These are phyloP conservation scores for Bombycilla garrulus DNA, from an alignment of 2,113 vertebrate genomes.

Conservation along the genomic window DNA sequence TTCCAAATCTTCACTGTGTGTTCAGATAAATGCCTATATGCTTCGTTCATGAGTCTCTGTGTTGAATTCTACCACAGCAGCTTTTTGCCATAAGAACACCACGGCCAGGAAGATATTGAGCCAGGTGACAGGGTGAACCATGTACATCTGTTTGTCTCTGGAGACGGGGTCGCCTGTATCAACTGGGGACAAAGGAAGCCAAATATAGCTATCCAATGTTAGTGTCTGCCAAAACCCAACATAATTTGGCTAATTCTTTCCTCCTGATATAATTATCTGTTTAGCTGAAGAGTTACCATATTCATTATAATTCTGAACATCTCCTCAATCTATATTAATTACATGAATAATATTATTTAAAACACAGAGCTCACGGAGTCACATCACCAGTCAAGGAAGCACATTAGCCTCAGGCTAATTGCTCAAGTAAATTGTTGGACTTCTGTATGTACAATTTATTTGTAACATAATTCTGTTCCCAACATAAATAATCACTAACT, in stretches of 20 bases:
- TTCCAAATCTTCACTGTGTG: not conserved
- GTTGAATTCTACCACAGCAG: not conserved
- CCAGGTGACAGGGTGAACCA: not conserved
- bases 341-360: slow-evolving; percentile 34
- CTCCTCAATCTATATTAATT: slow-evolving; percentile 58
- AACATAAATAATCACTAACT: not conserved
- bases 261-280: slow-evolving; percentile 47
- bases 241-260: slow-evolving; percentile 57
- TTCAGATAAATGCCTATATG: not conserved
- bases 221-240: slow-evolving; percentile 44
- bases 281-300: slow-evolving; percentile 31
- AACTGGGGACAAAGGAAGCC: not conserved
- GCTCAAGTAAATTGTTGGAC: not conserved
- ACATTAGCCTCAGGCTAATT: slow-evolving; percentile 7
- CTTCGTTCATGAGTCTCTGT: not conserved
- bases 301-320: slow-evolving; percentile 52
- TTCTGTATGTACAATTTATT: not conserved
- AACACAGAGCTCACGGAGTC: not conserved
- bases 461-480: not conserved
- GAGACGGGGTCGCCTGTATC: not conserved
- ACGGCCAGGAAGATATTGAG: not conserved
- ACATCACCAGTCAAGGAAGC: slow-evolving; percentile 21
- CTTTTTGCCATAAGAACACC: not conserved
- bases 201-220: not conserved
- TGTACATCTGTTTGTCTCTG: not conserved